Conservation (phyloP, 2,888 invertebrate species). For the Antheraea yamamai region DNA sequence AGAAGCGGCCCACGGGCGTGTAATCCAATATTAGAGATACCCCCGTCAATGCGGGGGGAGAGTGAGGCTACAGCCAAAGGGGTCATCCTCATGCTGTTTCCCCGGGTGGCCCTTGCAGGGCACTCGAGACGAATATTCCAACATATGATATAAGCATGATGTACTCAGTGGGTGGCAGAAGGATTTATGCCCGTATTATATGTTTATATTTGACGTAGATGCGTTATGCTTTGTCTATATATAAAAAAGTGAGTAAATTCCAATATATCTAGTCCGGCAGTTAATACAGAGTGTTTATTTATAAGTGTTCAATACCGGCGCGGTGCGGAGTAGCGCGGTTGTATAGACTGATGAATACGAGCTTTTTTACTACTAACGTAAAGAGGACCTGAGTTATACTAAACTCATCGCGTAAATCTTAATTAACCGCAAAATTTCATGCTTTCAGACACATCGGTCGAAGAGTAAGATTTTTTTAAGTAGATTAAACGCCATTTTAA, state of each 20-base stretch:
- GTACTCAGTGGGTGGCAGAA: not conserved
- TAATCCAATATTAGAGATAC: no score
- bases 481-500: no score
- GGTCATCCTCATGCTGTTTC: no score
- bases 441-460: no score
- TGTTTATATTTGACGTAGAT: constrained; percentile 8
- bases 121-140: no score
- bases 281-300: constrained; percentile 12
- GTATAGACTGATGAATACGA: not conserved
- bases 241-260: constrained; percentile 1
- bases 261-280: constrained; percentile 13
- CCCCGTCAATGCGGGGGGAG: no score
- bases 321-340: not conserved
- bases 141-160: not conserved
- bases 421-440: no score
- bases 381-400: not conserved
- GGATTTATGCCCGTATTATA: not conserved
- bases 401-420: no score
- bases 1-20: no score
- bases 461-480: no score
- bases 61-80: no score
- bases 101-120: no score
- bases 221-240: constrained; percentile 7
- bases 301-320: constrained; percentile 1
- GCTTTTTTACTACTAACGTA: constrained; percentile 3